A percentile compares a stretch with the other conserved stretches of the same genome.
Evolutionary conservation across 2,888 invertebrate species (phyloP).

Genomic region (Tillus elongatus): DNA sequence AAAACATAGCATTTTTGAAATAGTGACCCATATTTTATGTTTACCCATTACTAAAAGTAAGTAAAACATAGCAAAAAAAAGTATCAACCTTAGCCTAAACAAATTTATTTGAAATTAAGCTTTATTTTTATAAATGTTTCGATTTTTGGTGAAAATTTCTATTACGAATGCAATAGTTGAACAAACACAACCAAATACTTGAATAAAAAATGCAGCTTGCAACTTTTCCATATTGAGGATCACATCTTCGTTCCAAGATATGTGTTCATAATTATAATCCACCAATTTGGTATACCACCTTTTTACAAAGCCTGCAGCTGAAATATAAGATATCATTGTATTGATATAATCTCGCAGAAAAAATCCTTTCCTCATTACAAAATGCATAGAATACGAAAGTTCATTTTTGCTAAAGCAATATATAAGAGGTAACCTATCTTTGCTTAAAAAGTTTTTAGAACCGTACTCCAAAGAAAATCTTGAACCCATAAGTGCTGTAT

Average conservation of each 20-base stretch:
- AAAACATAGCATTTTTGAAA: no score
- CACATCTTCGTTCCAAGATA: not conserved
- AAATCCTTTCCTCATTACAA: constrained; percentile 12
- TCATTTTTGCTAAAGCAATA: constrained; percentile 10
- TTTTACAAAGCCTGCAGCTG: constrained; percentile 9
- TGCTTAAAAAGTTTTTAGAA: constrained; percentile 5
- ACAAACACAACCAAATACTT: not conserved
- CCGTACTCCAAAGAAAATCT: not conserved
- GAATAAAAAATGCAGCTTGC: not conserved
- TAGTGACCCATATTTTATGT: no score
- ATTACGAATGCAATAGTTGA: not conserved
- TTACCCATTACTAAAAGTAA: no score
- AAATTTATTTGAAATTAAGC: no score
- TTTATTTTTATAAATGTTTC: no score
- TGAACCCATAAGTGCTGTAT: not conserved
- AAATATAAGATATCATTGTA: constrained; percentile 5
- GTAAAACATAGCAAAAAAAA: no score
- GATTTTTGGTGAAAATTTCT: no score
- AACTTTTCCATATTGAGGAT: not conserved
- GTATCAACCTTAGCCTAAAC: no score
- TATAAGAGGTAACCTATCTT: not conserved
- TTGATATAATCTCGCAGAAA: constrained; percentile 8
- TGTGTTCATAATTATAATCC: no score
- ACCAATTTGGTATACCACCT: constrained; percentile 7
- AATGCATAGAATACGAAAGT: constrained; percentile 9